Conservation (phyloP, 1,140 invertebrate genomes). For the Maconellicoccus hirsutus region DNA sequence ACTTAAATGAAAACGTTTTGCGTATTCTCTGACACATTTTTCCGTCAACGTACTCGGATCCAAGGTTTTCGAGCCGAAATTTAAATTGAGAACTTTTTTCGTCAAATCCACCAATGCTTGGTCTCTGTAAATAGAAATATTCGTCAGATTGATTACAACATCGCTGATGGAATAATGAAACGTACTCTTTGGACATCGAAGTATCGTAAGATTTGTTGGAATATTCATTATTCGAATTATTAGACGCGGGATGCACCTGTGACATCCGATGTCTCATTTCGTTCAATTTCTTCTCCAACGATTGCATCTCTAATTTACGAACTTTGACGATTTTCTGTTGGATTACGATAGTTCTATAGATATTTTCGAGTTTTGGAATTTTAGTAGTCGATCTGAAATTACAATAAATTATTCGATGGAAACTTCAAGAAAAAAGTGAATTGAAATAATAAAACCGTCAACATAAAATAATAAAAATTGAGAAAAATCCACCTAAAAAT, state of each 20-base stretch:
- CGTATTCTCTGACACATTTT: background rate
- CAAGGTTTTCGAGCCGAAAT: background rate
- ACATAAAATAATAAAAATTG: no score
- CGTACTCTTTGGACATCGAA: background rate
- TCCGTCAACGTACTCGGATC: background rate
- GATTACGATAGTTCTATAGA: slow-evolving; percentile 51
- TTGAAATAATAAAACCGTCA: no score
- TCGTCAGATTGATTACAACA: background rate
- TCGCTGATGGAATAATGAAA: background rate
- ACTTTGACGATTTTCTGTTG: slow-evolving; percentile 43
- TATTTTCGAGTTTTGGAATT: slow-evolving; percentile 48
- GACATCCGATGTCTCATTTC: background rate
- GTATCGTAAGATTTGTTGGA: background rate
- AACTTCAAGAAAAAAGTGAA: no score
- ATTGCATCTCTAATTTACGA: background rate
- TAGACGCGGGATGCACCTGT: background rate
- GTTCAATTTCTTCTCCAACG: background rate
- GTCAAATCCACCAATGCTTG: background rate
- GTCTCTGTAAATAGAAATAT: background rate
- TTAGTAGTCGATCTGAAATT: slow-evolving; percentile 35
- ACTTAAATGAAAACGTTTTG: background rate
- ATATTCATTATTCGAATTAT: background rate
- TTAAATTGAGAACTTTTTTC: background rate
- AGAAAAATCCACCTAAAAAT: no score
- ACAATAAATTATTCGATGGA: no score